Evolutionary conservation across 2,797 vertebrate species (phyloP), one percentile per base, ranked within the genome.

Genomic region (Rhyacichthys aspro): DNA sequence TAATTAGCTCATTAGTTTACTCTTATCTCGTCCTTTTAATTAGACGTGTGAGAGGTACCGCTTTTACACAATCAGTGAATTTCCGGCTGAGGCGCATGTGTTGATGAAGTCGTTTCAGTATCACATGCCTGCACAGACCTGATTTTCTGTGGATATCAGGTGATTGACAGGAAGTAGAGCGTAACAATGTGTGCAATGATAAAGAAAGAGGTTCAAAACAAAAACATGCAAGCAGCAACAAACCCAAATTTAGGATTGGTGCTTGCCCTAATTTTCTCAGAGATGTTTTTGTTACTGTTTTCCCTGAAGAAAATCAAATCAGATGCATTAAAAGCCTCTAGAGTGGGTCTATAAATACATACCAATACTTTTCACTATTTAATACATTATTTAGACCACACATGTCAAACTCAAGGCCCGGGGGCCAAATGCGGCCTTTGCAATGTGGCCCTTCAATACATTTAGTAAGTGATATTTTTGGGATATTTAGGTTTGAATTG

Each of bases 151-250:
- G 70, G 59, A 69, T 67, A 76, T 60, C 76, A 78, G 75, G 66
- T 77, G 78, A 78, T 69, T 81, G 71, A 72, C 72, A 80, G 72
- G 59, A 79, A 81, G 61, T 72, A 43, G 63, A 78, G 70, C 55
- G 14, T 67, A 59, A 53, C 61, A 57, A 66, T 60, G 63, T 0
- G 9, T 47, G 32, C 54, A 47, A 52, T 55, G 55, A 59, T 63
- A 61, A 69, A 55, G 60, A 11, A 66, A 28, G 14, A 46, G 7
- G 11, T 39, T 54, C 10, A 1, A 55, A 58, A 67, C 42, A 73
- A 66, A 47, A 19, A 70, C 54, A 70, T 12, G 52, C 15, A 15
- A 47, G 53, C 50, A 63, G 36, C 12, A 17, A 45, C 57, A 42
- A 62, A 68, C 37, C 60, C 59, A 71, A 62, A 69, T 71, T 64